Conservation (phyloP, 2,888 invertebrate genomes). For the Ormyrus nitidulus region DNA sequence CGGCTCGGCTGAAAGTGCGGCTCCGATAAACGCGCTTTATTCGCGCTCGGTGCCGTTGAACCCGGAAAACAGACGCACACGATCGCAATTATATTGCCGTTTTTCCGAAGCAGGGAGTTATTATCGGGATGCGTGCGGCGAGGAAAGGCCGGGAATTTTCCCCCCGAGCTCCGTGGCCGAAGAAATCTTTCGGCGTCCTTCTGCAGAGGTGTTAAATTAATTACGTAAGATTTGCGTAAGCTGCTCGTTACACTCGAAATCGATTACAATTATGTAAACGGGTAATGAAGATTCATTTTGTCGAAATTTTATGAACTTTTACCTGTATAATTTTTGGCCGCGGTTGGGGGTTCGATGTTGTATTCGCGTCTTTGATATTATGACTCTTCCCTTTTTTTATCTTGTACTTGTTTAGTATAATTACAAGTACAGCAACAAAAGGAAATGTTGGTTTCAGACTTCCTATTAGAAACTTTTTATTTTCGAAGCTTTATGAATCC, state of each 20-base stretch:
- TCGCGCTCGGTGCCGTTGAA: background rate
- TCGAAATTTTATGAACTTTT: constrained; percentile 43
- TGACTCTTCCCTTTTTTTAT: no score
- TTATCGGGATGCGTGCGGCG: constrained; percentile 1
- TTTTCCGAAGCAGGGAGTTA: background rate
- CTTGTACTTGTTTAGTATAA: no score
- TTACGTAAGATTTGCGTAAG: constrained; percentile 45
- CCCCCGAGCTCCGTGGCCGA: no score
- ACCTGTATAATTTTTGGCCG: no score
- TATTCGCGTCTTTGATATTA: no score
- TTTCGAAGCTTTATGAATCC: no score
- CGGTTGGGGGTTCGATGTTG: no score
- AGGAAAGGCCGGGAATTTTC: background rate
- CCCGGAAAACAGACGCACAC: constrained; percentile 21
- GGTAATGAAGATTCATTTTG: constrained; percentile 45
- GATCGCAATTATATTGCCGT: constrained; percentile 16
- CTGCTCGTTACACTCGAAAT: constrained; percentile 36
- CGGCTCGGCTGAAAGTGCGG: no score
- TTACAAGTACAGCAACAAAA: no score
- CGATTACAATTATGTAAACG: constrained; percentile 45
- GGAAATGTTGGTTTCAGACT: no score
- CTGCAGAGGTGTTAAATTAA: constrained; percentile 31
- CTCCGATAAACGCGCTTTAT: background rate
- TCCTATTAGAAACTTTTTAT: no score
- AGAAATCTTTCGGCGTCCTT: background rate